phyloP scores from a whole-genome alignment of 2,113 vertebrate species.

The Holacanthus passer region DNA sequence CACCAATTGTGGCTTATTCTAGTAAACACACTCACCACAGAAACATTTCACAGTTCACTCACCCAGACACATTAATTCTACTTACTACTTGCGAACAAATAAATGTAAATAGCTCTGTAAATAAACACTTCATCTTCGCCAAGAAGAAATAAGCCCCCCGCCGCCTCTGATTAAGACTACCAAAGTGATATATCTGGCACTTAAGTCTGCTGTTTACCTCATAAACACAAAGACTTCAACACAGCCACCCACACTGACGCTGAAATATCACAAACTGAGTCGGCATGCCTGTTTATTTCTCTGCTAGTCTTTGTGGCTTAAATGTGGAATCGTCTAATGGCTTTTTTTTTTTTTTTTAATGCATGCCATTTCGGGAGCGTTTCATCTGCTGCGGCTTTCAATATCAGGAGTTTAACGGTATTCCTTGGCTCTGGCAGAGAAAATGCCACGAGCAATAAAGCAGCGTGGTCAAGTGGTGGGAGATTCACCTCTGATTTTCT shows the following conservation, averaged over 20 bases:
- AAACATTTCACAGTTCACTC: conserved; percentile 73
- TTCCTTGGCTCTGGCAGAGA: conserved; percentile 25
- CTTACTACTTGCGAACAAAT: conserved; percentile 77
- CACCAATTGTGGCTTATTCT: conserved; percentile 39
- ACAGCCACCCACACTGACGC: conserved; percentile 67
- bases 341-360: conserved; percentile 26
- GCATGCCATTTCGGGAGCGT: conserved; percentile 25
- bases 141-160: conserved; percentile 77
- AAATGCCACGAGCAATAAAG: conserved; percentile 31
- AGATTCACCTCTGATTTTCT: conserved; percentile 42
- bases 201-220: conserved; percentile 79
- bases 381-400: conserved; percentile 27
- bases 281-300: conserved; percentile 27
- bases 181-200: conserved; percentile 82
- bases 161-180: conserved; percentile 79
- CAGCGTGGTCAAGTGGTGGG: conserved; percentile 32
- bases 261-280: conserved; percentile 66
- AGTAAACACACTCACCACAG: conserved; percentile 52
- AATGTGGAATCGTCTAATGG: conserved; percentile 35
- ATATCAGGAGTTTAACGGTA: conserved; percentile 23
- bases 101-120: conserved; percentile 81
- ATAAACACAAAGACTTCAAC: conserved; percentile 77
- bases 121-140: conserved; percentile 79
- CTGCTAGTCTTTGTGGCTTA: conserved; percentile 44
- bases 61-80: conserved; percentile 77